A percentile compares a stretch with the other conserved stretches of the same genome.
Conservation (phyloP, 2,113 vertebrate species). For the Oryctolagus cuniculus region DNA sequence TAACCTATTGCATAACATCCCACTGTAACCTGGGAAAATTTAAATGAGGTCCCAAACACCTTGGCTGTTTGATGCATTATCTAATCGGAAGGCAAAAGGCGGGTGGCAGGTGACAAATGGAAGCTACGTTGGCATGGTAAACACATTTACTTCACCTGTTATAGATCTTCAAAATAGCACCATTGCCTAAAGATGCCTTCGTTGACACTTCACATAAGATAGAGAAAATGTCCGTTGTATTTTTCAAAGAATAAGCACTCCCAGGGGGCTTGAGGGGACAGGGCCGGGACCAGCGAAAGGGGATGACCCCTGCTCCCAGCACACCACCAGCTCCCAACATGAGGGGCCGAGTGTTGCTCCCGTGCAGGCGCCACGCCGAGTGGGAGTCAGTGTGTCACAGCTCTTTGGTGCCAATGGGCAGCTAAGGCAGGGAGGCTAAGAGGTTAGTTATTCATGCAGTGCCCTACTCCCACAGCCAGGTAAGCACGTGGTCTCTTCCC, state of each 20-base stretch:
- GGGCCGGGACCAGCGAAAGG: neutral
- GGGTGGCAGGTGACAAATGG: slow-evolving; percentile 16
- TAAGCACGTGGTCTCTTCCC: slow-evolving; percentile 1
- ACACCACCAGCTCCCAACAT: neutral
- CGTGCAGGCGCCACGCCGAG: neutral
- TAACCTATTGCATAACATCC: neutral
- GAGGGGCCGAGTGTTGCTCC: neutral
- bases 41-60: neutral
- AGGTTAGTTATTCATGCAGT: slow-evolving; percentile 42
- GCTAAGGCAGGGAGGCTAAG: slow-evolving; percentile 21
- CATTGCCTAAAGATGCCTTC: slow-evolving; percentile 39
- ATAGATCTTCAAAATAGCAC: slow-evolving; percentile 7
- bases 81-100: neutral
- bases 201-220: slow-evolving; percentile 14
- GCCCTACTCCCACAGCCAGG: slow-evolving; percentile 14
- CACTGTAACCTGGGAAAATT: neutral
- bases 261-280: neutral
- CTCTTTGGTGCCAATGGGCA: slow-evolving; percentile 34
- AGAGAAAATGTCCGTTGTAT: slow-evolving; percentile 9
- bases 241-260: slow-evolving; percentile 49
- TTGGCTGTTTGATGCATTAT: neutral
- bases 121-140: neutral
- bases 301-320: neutral
- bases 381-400: slow-evolving; percentile 24
- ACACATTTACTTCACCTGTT: neutral